Evolutionary conservation across 2,797 vertebrate genomes (phyloP), one percentile per base, ranked within the genome.

Genomic region (Pterois miles): DNA sequence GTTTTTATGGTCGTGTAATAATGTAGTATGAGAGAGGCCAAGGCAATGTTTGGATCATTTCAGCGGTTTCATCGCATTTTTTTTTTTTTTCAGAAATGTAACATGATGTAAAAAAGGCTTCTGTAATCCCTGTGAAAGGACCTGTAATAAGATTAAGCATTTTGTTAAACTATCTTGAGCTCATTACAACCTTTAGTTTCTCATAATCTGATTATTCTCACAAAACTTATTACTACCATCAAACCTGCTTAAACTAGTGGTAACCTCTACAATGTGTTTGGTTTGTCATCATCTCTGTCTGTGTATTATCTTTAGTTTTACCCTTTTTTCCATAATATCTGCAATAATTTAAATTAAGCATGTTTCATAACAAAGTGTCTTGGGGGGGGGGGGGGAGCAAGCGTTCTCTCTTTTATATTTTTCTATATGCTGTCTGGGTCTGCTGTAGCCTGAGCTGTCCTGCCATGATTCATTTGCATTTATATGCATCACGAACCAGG

Each of bases 391-490:
- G 23, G 6, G 5, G n/a, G 23, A 50, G 12, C 2, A 25, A 22
- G 5, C 52, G 18, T 7, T 46, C 7, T 0, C 20, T 46, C 43
- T 18, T 46, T 46, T 38, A 22, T 56, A 50, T 74, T 40, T 53
- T 50, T 64, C 57, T 56, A 63, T 40, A 50, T 33, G 67, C 14
- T 40, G 46, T 67, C 52, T 53, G 69, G 3, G 2, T 60, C 64
- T 46, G 62, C 71, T 67, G 50, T 2, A 71, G 66, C 52, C 75
- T 64, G 54, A 73, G 62, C 64, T 31, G 48, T 4, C 27, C 60
- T 77, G 76, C 38, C 73, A 81, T 27, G 4, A 64, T 56, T 83
- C 31, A 86, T 85, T 83, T 83, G 76, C 71, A 74, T 88, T 82
- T 59, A 78, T 65, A 73, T 87, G 78, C 76, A 84, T 82, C 75